Base-by-base conservation (phyloP, 2,113 vertebrate species). In the Oreocharis arfaki region DNA sequence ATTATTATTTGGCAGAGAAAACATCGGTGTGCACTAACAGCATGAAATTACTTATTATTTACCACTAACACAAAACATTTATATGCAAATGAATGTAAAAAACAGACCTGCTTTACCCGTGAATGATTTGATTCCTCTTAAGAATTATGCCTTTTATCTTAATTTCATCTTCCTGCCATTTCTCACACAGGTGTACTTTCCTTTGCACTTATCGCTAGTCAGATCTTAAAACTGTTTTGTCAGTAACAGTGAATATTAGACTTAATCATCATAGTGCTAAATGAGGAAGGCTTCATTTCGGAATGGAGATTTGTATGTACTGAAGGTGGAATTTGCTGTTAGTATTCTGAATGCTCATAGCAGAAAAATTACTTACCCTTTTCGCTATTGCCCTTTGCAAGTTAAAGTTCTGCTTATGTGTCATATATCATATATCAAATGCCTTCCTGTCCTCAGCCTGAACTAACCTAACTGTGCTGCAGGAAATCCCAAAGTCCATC, bases 31-130 rank as follows among this genome's bases (percentile, higher is more conserved):
- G 68, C 71, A 67, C 60, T 67, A 94, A 90, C 52, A 78, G 78
- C 83, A 71, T 90, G 85, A 95, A 93, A 92, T 95, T 81, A 63
- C 82, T 84, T 94, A 70, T 16, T 17, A 61, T 56, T 96, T 93
- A 71, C 56, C 59, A 53, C 39, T 93, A 93, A 90, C n/a, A 75
- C 41, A 70, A 83, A 94, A 93, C 46, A 86, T 93, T 89, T 94
- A 42, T 71, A 89, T 97, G 88, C 73, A 95, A 95, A 94, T 92
- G 32, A 86, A 84, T 75, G 24, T 86, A 75, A 91, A 94, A 94
- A 94, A 57, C 80, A 93, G 64, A 64, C 32, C 71, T 86, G n/a
- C 70, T 96, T 96, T 74, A 70, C n/a, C 15, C 56, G 4, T 81
- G 69, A 94, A 81, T 75, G 13, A 94, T 94, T 95, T 9, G 8